phyloP scores from a whole-genome alignment of 1,140 invertebrate species.

The Magallana angulata region DNA sequence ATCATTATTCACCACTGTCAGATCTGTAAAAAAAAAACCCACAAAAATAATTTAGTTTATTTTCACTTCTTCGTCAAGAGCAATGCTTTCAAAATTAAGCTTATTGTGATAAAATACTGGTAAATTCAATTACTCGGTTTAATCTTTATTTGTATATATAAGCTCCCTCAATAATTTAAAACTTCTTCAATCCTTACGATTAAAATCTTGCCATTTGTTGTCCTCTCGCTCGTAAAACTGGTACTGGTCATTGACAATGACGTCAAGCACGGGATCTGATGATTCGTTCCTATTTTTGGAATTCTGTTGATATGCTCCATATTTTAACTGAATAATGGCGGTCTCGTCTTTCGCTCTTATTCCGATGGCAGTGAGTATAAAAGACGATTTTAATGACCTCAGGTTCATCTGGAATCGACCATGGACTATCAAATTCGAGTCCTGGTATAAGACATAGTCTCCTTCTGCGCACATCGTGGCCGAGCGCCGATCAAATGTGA shows the following conservation, averaged over 20 bases:
- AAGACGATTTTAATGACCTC: neutral
- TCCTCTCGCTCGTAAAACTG: slow-evolving; percentile 60
- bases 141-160: neutral
- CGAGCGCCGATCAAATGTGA: slow-evolving; percentile 93
- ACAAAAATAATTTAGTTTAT: too few species aligned
- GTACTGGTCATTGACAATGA: slow-evolving; percentile 61
- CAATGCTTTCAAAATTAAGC: too few species aligned
- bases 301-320: slow-evolving; percentile 37
- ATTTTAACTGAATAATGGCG: slow-evolving; percentile 60
- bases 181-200: slow-evolving; percentile 52
- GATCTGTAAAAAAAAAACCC: slow-evolving; percentile 52
- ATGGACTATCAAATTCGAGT: slow-evolving; percentile 57
- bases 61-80: too few species aligned
- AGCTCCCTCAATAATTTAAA: too few species aligned
- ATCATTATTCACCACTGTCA: slow-evolving; percentile 64
- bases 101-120: too few species aligned
- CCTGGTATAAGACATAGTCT: slow-evolving; percentile 86
- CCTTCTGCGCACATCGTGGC: slow-evolving; percentile 98
- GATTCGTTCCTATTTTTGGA: slow-evolving; percentile 18
- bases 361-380: slow-evolving; percentile 56
- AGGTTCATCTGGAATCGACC: slow-evolving; percentile 60
- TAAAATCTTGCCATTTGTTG: slow-evolving; percentile 67
- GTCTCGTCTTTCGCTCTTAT: slow-evolving; percentile 51
- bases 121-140: neutral
- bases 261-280: slow-evolving; percentile 59